These are phyloP conservation scores for Callocephalon fimbriatum DNA, from an alignment of 2,113 vertebrate species.

Conservation along the genomic window DNA sequence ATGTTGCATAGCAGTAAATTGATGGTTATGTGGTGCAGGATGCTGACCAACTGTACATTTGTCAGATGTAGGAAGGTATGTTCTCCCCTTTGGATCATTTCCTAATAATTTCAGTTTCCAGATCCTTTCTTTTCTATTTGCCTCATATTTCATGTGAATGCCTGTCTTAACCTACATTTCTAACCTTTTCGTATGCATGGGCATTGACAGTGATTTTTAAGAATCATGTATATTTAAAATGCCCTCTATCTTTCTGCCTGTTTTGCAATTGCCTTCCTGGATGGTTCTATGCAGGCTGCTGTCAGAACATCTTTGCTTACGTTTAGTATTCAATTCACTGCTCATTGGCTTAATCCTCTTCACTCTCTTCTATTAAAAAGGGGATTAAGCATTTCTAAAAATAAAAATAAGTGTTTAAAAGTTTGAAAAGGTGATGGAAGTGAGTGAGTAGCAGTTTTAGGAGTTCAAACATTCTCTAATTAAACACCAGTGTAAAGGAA, in stretches of 20 bases:
- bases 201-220: neutral
- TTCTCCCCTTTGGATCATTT: neutral
- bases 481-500: slow-evolving; percentile 16
- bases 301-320: slow-evolving; percentile 45
- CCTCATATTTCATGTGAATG: neutral
- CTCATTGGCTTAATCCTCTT: slow-evolving; percentile 72
- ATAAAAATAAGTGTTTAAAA: slow-evolving; percentile 70
- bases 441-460: slow-evolving; percentile 27
- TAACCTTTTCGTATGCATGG: neutral
- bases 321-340: slow-evolving; percentile 71
- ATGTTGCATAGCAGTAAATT: neutral
- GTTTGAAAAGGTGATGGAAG: slow-evolving; percentile 60
- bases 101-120: neutral
- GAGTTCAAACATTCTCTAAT: slow-evolving; percentile 48
- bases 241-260: neutral
- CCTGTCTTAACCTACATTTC: neutral
- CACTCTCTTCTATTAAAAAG: slow-evolving; percentile 71
- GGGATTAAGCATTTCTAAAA: slow-evolving; percentile 72
- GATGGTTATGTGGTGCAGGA: neutral
- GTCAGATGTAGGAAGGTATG: neutral
- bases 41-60: neutral
- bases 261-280: neutral
- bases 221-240: neutral
- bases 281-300: neutral
- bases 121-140: neutral